Evolutionary conservation across 2,113 vertebrate genomes (phyloP).

Genomic region (Menura novaehollandiae): DNA sequence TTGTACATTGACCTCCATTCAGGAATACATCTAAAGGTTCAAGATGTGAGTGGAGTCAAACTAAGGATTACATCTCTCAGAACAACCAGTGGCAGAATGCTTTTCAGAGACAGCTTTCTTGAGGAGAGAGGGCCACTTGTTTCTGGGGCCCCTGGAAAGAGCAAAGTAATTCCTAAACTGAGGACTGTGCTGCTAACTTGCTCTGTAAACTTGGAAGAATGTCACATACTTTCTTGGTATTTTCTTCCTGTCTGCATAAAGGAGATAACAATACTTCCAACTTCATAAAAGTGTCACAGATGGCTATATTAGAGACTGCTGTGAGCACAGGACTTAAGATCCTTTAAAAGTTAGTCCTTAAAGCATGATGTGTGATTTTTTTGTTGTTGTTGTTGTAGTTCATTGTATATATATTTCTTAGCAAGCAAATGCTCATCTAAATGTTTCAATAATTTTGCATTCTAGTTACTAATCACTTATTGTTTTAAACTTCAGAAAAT

Average conservation of each 20-base stretch:
- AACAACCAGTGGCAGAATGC: not conserved
- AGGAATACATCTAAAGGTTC: not conserved
- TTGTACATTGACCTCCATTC: not conserved
- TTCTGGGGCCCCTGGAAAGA: not conserved
- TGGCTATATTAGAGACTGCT: not conserved
- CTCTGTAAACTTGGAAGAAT: not conserved
- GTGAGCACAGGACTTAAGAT: not conserved
- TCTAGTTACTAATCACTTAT: not conserved
- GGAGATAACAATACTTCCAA: not conserved
- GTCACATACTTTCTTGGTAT: not conserved
- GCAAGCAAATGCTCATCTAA: not conserved
- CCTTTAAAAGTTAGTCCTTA: not conserved
- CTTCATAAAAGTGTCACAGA: not conserved
- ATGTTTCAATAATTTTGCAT: not conserved
- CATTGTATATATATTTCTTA: not conserved
- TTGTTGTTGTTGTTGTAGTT: not conserved
- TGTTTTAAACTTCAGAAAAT: slow-evolving; percentile 80
- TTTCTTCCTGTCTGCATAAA: not conserved
- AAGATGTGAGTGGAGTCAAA: not conserved
- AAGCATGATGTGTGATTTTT: not conserved
- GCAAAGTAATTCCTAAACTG: not conserved
- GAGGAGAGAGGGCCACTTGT: not conserved
- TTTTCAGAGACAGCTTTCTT: not conserved
- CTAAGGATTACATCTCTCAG: not conserved
- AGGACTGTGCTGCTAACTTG: not conserved